Evolutionary conservation across 2,113 vertebrate species (phyloP).

Genomic region (Azemiops feae): DNA sequence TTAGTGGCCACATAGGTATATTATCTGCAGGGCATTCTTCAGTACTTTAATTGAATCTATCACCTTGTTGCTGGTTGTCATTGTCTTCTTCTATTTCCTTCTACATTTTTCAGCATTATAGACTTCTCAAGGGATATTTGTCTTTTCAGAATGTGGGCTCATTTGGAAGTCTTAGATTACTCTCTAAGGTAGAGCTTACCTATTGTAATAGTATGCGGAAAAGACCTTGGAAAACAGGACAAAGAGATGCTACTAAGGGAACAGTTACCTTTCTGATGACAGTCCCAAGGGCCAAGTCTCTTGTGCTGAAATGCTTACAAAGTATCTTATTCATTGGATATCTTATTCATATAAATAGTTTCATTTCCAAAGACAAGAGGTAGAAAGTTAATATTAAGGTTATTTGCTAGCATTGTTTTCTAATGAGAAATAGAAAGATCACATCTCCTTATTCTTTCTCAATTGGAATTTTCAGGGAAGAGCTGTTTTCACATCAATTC

Average conservation of each 20-base stretch:
- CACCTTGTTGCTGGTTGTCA: not conserved
- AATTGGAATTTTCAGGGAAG: slow-evolving; percentile 5
- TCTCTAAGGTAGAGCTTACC: not conserved
- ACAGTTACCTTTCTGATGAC: slow-evolving; percentile 32
- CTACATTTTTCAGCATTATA: not conserved
- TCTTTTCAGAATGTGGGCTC: not conserved
- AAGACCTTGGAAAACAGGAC: not conserved
- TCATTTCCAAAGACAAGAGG: slow-evolving; percentile 44
- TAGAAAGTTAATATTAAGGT: slow-evolving; percentile 11
- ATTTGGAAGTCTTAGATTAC: not conserved
- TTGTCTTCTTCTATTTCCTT: not conserved
- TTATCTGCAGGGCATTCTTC: not conserved
- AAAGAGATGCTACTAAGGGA: not conserved
- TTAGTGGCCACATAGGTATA: not conserved
- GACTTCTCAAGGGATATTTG: not conserved
- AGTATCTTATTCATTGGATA: slow-evolving; percentile 41
- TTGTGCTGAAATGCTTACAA: slow-evolving; percentile 62
- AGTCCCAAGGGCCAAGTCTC: slow-evolving; percentile 39
- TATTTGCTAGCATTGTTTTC: slow-evolving; percentile 1
- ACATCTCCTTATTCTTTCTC: not conserved
- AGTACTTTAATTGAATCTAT: not conserved
- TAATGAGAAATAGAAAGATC: slow-evolving; percentile 24
- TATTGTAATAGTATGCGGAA: not conserved
- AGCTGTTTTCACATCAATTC: slow-evolving; percentile 15
- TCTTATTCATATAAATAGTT: slow-evolving; percentile 42